A percentile compares a stretch with the other conserved stretches of the same genome.
Evolutionary conservation across 92 coral and sea anemone species (phyloP).

Genomic region (Epizoanthus scotinus): DNA sequence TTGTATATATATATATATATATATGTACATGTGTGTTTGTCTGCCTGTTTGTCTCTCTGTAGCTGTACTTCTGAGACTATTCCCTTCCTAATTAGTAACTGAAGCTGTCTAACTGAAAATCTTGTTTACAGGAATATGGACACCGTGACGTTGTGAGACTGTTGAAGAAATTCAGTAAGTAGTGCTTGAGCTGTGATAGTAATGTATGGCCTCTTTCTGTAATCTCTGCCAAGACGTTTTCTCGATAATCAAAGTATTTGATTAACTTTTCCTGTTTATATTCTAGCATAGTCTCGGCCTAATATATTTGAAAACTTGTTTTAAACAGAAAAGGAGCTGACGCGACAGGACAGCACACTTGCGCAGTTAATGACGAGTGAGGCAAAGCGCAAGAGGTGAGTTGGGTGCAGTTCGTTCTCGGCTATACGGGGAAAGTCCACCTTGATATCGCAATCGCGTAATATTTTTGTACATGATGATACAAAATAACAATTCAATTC

Average conservation of each 20-base stretch:
- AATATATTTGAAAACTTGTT: neutral
- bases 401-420: neutral
- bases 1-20: neutral
- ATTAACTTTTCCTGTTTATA: neutral
- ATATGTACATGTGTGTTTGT: no score
- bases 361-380: conserved; percentile 93
- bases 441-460: no score
- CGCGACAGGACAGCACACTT: conserved; percentile 88
- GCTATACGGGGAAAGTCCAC: no score
- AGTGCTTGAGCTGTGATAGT: neutral
- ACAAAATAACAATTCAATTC: no score
- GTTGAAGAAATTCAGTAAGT: conserved; percentile 79
- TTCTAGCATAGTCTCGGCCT: neutral
- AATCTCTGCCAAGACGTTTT: neutral
- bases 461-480: no score
- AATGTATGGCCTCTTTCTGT: neutral
- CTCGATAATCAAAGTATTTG: neutral
- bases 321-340: conserved; percentile 75
- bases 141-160: conserved; percentile 80
- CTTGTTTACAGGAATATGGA: conserved; percentile 75
- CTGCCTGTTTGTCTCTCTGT: no score
- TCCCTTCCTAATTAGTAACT: neutral
- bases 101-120: neutral
- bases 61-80: neutral
- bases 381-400: conserved; percentile 76